phyloP scores from a whole-genome alignment of 1,140 invertebrate genomes.

The Neoseiulus cucumeris region DNA sequence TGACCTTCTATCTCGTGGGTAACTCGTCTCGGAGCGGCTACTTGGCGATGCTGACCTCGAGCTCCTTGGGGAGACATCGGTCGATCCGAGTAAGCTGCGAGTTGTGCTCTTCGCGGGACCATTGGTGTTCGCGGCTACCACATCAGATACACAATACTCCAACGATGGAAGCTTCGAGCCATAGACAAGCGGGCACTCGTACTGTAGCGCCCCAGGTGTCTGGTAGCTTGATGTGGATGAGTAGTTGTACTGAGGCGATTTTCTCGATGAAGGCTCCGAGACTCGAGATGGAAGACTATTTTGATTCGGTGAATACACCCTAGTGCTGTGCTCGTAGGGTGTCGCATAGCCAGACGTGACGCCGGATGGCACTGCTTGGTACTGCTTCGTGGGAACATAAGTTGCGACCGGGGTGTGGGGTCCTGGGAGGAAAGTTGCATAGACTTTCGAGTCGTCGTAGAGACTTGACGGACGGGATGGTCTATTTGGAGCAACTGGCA shows the following conservation, averaged over 20 bases:
- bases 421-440: not conserved
- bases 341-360: not conserved
- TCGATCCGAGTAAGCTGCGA: too few species aligned
- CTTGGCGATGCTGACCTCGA: conserved; percentile 16
- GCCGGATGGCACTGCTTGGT: not conserved
- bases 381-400: not conserved
- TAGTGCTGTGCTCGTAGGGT: not conserved
- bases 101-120: too few species aligned
- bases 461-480: not conserved
- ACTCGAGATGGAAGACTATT: conserved; percentile 1
- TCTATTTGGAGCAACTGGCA: not conserved
- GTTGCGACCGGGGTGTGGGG: conserved; percentile 1
- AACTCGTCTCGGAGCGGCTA: conserved; percentile 17
- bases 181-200: not conserved
- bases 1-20: conserved; percentile 10
- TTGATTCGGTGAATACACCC: not conserved
- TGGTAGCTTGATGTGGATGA: not conserved
- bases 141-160: too few species aligned
- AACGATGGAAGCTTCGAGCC: not conserved
- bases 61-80: not conserved
- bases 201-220: not conserved
- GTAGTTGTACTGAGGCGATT: not conserved
- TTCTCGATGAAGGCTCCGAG: not conserved
- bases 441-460: conserved; percentile 2
- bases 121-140: too few species aligned